These are phyloP conservation scores for Microvelia longipes DNA, from an alignment of 1,140 invertebrate species.

Conservation along the genomic window DNA sequence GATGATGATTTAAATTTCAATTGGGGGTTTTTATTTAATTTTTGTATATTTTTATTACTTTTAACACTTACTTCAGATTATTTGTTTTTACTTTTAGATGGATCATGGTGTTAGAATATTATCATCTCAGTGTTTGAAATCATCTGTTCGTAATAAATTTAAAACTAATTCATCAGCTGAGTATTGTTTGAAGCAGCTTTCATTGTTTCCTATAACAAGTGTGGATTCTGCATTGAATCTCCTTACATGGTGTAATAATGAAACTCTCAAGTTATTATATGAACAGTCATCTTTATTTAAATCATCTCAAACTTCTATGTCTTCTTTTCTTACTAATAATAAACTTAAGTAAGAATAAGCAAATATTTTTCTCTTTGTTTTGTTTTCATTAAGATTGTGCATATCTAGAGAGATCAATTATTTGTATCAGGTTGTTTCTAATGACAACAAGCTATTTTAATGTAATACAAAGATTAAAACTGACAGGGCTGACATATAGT, in stretches of 20 bases:
- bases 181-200: slow-evolving; percentile 1
- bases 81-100: too few relatives aligned
- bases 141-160: background rate
- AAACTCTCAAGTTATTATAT: background rate
- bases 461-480: too few relatives aligned
- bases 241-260: slow-evolving; percentile 7
- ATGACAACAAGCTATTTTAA: too few relatives aligned
- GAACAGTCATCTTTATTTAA: background rate
- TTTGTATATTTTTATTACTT: too few relatives aligned
- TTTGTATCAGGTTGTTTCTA: too few relatives aligned
- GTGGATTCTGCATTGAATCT: slow-evolving; percentile 6
- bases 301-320: background rate
- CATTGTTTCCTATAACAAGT: slow-evolving; percentile 11
- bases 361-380: too few relatives aligned
- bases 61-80: too few relatives aligned
- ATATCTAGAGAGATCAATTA: too few relatives aligned
- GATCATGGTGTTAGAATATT: slow-evolving; percentile 15
- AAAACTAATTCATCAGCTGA: slow-evolving; percentile 4
- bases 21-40: too few relatives aligned
- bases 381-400: too few relatives aligned
- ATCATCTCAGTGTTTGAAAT: slow-evolving; percentile 2
- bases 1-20: too few relatives aligned
- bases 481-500: too few relatives aligned
- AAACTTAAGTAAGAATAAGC: background rate
- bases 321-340: background rate